Evolutionary conservation across 2,888 invertebrate genomes (phyloP).

Genomic region (Adelognathus sp.): DNA sequence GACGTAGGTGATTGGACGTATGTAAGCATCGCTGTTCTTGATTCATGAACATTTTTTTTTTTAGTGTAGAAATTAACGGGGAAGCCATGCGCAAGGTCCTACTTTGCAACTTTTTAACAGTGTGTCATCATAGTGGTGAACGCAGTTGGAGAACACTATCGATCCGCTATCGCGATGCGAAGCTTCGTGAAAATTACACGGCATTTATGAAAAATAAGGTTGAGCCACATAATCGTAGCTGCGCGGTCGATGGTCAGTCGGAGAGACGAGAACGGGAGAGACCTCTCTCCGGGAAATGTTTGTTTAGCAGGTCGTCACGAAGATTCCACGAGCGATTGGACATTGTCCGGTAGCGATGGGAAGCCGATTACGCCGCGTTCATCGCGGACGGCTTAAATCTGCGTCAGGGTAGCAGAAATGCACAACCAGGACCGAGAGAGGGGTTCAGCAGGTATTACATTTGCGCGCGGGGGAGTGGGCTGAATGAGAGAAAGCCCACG

Average conservation of each 20-base stretch:
- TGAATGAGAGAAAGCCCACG: conserved; percentile 6
- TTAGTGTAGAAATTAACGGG: too few relatives aligned
- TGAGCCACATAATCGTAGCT: neutral
- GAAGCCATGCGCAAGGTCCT: too few relatives aligned
- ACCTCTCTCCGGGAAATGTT: conserved; percentile 46
- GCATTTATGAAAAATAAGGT: neutral
- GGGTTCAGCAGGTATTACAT: conserved; percentile 26
- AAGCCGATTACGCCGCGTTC: conserved; percentile 45
- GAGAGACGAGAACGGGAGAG: neutral
- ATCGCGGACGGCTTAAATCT: conserved; percentile 46
- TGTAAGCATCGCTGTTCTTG: too few relatives aligned
- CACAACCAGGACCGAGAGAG: neutral
- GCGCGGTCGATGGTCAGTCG: neutral
- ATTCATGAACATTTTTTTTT: too few relatives aligned
- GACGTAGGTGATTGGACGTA: too few relatives aligned
- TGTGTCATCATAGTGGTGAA: neutral
- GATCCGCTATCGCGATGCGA: neutral
- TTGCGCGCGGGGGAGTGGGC: neutral
- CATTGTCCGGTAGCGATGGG: conserved; percentile 23
- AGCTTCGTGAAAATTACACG: neutral
- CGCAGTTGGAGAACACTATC: neutral
- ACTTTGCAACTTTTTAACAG: too few relatives aligned
- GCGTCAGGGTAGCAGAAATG: conserved; percentile 32
- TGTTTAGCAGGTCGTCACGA: conserved; percentile 57
- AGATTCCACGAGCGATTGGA: conserved; percentile 53